Conservation (phyloP, 2,113 vertebrate genomes). For the Megaceryle maxima region DNA sequence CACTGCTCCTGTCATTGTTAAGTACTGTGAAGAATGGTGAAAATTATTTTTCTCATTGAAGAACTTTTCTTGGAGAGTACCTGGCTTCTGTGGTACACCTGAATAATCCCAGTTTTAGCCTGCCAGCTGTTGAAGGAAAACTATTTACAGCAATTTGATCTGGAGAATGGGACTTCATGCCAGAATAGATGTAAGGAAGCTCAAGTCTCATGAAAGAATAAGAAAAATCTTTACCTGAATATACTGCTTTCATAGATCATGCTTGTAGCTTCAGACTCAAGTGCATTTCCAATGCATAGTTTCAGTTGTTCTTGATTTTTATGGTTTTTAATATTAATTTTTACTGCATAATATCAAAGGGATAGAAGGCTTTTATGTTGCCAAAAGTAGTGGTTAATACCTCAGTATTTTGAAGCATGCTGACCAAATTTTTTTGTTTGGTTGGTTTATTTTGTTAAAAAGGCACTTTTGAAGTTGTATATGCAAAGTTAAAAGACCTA, state of each 20-base stretch:
- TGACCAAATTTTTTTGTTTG: not conserved
- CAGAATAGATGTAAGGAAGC: not conserved
- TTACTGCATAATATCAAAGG: not conserved
- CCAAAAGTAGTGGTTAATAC: not conserved
- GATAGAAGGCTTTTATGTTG: not conserved
- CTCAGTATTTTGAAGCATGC: not conserved
- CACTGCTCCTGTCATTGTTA: not conserved
- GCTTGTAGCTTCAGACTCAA: not conserved
- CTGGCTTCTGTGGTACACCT: not conserved
- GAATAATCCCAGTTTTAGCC: not conserved
- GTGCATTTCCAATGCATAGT: not conserved
- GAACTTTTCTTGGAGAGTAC: not conserved
- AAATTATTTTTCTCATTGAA: not conserved
- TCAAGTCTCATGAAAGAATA: not conserved
- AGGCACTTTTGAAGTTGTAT: not conserved
- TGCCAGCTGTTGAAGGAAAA: not conserved
- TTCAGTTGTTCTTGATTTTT: not conserved
- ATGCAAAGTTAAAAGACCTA: not conserved
- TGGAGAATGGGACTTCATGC: not conserved
- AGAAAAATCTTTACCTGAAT: not conserved
- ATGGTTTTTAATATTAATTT: not conserved
- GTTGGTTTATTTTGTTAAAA: not conserved
- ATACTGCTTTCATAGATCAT: not conserved
- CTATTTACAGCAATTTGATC: not conserved
- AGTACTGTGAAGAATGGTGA: accelerated